Percentiles rank a stretch among this genome's conserved stretches.
Conservation (phyloP, 2,888 invertebrate species). For the Agrenia bidenticulata region DNA sequence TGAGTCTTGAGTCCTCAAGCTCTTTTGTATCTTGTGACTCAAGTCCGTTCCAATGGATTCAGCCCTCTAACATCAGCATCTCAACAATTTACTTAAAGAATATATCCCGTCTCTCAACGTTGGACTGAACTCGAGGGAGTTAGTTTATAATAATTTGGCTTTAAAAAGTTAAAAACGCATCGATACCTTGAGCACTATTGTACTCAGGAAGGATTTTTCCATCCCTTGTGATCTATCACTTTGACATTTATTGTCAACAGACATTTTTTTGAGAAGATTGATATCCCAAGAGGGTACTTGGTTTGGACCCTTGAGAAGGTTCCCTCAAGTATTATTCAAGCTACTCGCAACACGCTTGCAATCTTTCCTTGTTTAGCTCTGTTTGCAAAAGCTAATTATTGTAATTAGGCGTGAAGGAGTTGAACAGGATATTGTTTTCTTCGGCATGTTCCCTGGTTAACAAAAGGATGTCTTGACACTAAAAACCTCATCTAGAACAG, state of each 20-base stretch:
- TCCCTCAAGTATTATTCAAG: too few species aligned
- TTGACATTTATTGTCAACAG: slow-evolving; percentile 50
- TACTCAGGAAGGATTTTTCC: background rate
- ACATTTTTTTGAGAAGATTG: slow-evolving; percentile 39
- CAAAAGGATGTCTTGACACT: too few species aligned
- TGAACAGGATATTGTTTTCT: slow-evolving; percentile 21
- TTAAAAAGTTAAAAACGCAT: too few species aligned
- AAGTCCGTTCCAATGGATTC: too few species aligned
- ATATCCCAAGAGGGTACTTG: slow-evolving; percentile 31
- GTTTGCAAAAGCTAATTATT: slow-evolving; percentile 38
- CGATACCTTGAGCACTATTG: too few species aligned
- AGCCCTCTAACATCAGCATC: background rate
- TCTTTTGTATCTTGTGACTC: background rate
- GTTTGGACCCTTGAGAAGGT: too few species aligned
- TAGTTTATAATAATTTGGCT: too few species aligned
- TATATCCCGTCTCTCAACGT: too few species aligned
- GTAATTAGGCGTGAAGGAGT: slow-evolving; percentile 43
- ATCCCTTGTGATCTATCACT: slow-evolving; percentile 46
- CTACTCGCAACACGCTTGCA: background rate
- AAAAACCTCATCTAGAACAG: too few species aligned
- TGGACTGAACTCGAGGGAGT: too few species aligned
- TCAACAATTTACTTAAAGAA: background rate
- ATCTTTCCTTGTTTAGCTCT: background rate
- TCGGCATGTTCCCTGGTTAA: slow-evolving; percentile 6
- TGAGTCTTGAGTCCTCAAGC: background rate